Percentiles rank a stretch among this genome's conserved stretches.
phyloP scores from a whole-genome alignment of 2,888 invertebrate species.

The Platypus cylindrus region DNA sequence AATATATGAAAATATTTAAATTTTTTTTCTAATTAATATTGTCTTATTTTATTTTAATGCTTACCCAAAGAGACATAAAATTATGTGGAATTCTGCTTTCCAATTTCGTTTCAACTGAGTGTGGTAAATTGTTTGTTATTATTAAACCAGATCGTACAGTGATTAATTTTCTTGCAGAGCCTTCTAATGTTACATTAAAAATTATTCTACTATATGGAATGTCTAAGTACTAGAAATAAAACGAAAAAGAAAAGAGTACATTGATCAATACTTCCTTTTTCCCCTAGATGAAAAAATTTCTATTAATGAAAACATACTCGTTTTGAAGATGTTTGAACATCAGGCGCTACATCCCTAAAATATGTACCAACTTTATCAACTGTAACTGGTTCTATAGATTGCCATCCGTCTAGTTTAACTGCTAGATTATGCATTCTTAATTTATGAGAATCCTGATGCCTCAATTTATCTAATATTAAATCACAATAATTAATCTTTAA shows the following conservation, averaged over 20 bases:
- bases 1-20: slow-evolving; percentile 4
- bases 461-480: slow-evolving; percentile 39
- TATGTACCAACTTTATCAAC: slow-evolving; percentile 93
- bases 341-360: slow-evolving; percentile 57
- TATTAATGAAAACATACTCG: too few relatives aligned
- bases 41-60: slow-evolving; percentile 1
- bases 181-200: slow-evolving; percentile 82
- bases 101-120: slow-evolving; percentile 58
- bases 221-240: slow-evolving; percentile 19
- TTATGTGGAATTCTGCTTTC: slow-evolving; percentile 42
- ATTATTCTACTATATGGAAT: slow-evolving; percentile 63
- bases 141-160: slow-evolving; percentile 83
- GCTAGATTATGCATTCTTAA: slow-evolving; percentile 75
- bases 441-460: slow-evolving; percentile 63
- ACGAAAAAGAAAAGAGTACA: too few relatives aligned
- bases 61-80: slow-evolving; percentile 25
- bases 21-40: background rate
- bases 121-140: slow-evolving; percentile 62
- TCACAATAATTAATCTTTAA: too few relatives aligned
- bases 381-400: slow-evolving; percentile 72
- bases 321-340: slow-evolving; percentile 28
- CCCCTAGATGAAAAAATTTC: too few relatives aligned
- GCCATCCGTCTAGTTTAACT: slow-evolving; percentile 85
- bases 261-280: too few relatives aligned
- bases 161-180: slow-evolving; percentile 86